phyloP scores from a whole-genome alignment of 2,113 vertebrate species.

The Hystrix brachyura region DNA sequence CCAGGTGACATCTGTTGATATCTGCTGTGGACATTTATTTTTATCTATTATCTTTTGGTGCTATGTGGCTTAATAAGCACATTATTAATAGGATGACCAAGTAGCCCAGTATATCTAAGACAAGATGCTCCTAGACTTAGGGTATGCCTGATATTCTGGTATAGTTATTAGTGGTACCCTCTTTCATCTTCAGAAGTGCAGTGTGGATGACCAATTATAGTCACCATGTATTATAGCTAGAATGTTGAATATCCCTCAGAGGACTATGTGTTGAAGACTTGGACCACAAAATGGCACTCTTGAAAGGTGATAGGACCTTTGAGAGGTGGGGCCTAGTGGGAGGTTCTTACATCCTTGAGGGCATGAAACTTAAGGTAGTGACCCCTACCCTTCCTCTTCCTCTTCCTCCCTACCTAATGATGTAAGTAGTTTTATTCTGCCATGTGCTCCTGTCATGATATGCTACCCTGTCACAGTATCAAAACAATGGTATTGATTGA shows the following conservation, averaged over 20 bases:
- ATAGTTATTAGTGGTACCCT: not conserved
- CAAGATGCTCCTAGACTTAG: not conserved
- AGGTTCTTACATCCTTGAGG: not conserved
- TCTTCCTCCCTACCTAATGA: not conserved
- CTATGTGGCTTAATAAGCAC: not conserved
- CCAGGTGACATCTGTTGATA: not conserved
- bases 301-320: not conserved
- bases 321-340: not conserved
- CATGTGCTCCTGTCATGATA: fast-evolving
- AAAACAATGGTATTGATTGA: not conserved
- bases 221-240: not conserved
- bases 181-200: not conserved
- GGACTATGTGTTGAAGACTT: not conserved
- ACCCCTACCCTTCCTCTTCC: not conserved
- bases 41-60: not conserved
- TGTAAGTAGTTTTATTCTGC: not conserved
- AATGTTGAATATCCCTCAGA: not conserved
- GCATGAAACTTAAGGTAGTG: not conserved
- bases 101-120: not conserved
- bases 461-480: not conserved
- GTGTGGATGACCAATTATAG: slow-evolving; percentile 9
- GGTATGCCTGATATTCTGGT: not conserved
- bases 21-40: not conserved
- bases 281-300: not conserved
- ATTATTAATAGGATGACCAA: not conserved